Conservation (phyloP, 2,113 vertebrate genomes). For the Capra hircus region DNA sequence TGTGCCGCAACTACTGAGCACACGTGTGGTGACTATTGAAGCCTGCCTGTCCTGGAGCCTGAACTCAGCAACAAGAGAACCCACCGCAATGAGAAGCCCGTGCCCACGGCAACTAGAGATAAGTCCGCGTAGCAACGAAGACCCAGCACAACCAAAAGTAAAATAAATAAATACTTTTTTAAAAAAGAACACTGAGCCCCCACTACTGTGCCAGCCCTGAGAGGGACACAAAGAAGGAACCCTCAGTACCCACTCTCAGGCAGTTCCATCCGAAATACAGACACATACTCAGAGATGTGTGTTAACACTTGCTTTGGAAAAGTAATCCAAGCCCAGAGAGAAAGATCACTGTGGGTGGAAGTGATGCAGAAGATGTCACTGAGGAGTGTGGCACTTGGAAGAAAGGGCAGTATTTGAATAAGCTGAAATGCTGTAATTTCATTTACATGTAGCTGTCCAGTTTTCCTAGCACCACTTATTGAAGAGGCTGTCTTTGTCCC, state of each 20-base stretch:
- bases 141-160: neutral
- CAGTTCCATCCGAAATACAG: neutral
- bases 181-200: neutral
- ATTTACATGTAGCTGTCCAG: neutral
- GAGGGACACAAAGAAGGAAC: neutral
- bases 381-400: neutral
- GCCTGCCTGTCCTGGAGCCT: neutral
- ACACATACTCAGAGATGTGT: neutral
- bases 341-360: neutral
- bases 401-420: slow-evolving; percentile 25
- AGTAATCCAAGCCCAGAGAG: neutral
- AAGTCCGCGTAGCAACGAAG: accelerated
- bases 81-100: accelerated
- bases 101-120: neutral
- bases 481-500: neutral
- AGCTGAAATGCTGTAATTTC: neutral
- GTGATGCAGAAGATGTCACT: neutral
- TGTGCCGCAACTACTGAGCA: neutral
- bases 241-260: neutral
- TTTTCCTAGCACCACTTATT: neutral
- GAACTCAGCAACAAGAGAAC: neutral
- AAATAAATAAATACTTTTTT: neutral
- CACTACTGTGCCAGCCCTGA: neutral
- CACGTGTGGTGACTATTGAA: neutral
- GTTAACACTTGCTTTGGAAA: neutral